Percentiles rank a stretch among this genome's conserved stretches.
Conservation (phyloP, 2,113 vertebrate genomes). For the Neolamprologus cancellatus region DNA sequence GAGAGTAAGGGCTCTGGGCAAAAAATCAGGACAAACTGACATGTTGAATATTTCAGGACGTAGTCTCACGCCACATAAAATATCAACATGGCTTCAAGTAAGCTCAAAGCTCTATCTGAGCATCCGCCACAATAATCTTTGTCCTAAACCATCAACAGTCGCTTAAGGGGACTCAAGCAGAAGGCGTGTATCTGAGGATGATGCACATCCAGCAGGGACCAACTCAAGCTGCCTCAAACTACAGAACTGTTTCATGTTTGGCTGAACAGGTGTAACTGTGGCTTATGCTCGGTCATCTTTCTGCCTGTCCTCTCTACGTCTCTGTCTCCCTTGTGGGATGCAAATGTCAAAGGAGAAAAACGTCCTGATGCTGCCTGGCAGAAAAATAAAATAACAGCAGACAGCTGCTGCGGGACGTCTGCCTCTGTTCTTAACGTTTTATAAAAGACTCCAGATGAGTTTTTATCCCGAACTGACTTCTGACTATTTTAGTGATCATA, state of each 20-base stretch:
- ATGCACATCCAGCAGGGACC: neutral
- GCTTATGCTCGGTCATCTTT: constrained; percentile 49
- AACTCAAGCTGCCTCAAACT: neutral
- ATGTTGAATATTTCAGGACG: constrained; percentile 11
- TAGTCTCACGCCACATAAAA: neutral
- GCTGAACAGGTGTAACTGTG: constrained; percentile 58
- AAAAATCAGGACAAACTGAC: constrained; percentile 27
- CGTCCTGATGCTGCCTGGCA: neutral
- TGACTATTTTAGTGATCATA: constrained; percentile 19
- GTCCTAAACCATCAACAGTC: constrained; percentile 41
- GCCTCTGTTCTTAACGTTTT: neutral
- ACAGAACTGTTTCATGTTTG: constrained; percentile 35
- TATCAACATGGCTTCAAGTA: constrained; percentile 7
- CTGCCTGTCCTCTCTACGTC: neutral
- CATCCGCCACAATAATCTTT: constrained; percentile 11
- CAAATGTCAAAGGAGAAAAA: constrained; percentile 48
- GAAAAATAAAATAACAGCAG: constrained; percentile 4
- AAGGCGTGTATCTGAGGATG: neutral
- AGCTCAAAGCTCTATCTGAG: neutral
- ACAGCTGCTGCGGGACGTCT: neutral
- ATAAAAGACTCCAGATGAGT: neutral
- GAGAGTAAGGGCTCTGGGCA: neutral
- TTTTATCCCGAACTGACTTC: neutral
- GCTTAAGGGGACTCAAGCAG: constrained; percentile 27
- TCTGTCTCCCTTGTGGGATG: neutral